Base-by-base conservation (phyloP, 2,888 invertebrate genomes). In the Eristalinus aeneus region DNA sequence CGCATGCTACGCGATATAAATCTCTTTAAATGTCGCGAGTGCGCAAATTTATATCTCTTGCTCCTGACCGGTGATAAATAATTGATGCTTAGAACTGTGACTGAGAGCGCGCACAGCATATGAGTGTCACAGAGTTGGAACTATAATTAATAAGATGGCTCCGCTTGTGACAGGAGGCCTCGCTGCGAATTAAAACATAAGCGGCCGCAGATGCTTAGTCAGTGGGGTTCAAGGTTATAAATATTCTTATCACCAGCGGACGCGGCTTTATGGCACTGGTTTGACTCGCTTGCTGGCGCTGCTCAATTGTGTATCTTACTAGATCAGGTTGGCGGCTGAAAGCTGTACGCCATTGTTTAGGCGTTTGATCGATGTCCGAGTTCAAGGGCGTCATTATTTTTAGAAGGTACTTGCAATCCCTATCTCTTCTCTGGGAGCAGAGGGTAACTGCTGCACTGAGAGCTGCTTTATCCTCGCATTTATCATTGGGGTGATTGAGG, bases 21-120 rank as follows among this genome's bases (percentile, higher is more conserved):
- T 86, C 86, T 77, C 27, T 77, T 74, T 61, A 61, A 71, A 56
- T 63, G 77, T 78, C 77, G 68, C 34, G 68, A 73, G 72, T 68
- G 76, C 60, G 60, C 68, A 69, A 85, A 80, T 85, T 85, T 80
- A 80, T 73, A 68, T 72, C 80, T 16, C 46, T 27, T 16, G 27
- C 27, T 16, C 56, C 3, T 12, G 65, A 39, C 23, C 34, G 78
- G 65, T 78, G 77, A 71, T 86, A 78, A 86, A 86, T 86, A 82
- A 84, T 86, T 78, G 78, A 86, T 86, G 85, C 68, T 69, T 81
- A 76, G 80, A 76, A 69, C 85, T 56, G 34, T 54, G 23, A 54
- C 46, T 58, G 61, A 53, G 31, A 12, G 16, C 46, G 39, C 20
- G n/a, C 36, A 11, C 32, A 16, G 71, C 54, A 63, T 64, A 61